Evolutionary conservation across 2,888 invertebrate species (phyloP), one percentile per base, ranked within the genome.

Genomic region (Allophyes oxyacanthae): DNA sequence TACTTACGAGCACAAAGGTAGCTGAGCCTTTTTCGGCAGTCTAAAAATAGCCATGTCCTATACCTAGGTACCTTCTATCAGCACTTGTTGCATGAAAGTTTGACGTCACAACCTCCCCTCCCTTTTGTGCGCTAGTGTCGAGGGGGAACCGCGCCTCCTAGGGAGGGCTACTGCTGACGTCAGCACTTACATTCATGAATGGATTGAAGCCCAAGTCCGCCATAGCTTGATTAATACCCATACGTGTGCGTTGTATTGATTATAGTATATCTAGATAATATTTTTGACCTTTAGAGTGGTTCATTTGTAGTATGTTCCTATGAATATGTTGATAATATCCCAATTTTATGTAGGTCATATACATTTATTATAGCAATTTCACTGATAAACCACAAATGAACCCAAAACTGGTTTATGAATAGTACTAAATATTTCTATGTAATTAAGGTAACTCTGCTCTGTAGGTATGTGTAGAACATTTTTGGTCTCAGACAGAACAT

Each of bases 81-180:
- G 82, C 90, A 92, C 92, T 92, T 92, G 92, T 92, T 93, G 93
- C 93, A 88, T 84, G 81, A 77, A 81, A 66, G 75, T 77, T 91
- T 92, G 92, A 93, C 93, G 93, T 93, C 92, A 92, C 79, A 72
- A 74, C 86, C 85, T n/a, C 73, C 87, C 84, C 78, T 79, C 75
- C 83, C 84, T 78, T 71, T 71, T 72, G 72, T 79, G 76, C 69
- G 75, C 59, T 75, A 67, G 71, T 58, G 72, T 67, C 62, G 67
- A 68, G 79, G 82, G 84, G 85, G 86, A 69, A 64, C 79, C 84
- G 87, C 84, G 84, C 86, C 89, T 83, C 86, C 88, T 83, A 72
- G 58, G 72, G 65, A 70, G 79, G 74, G 79, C 84, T 85, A 76
- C 78, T 80, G 81, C 87, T 92, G 92, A 93, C 92, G 92, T 92